phyloP scores from a whole-genome alignment of 2,888 invertebrate genomes.

The Melikaiella ostensackeni region DNA sequence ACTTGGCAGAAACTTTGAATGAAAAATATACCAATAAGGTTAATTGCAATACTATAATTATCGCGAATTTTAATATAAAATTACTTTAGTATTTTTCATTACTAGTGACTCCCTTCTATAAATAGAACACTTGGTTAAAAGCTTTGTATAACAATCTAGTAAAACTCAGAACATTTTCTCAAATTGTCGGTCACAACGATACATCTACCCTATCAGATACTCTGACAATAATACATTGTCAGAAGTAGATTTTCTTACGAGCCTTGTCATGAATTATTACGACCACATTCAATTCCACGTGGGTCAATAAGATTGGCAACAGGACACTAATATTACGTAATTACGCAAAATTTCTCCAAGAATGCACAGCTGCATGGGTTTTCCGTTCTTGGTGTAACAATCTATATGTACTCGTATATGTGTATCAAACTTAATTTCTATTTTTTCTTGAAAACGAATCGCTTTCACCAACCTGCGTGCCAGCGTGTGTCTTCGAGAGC shows the following conservation, averaged over 20 bases:
- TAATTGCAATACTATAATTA: no score
- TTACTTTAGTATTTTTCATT: no score
- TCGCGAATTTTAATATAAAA: no score
- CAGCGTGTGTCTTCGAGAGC: slow-evolving; percentile 34
- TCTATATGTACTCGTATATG: background rate
- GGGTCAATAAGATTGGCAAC: slow-evolving; percentile 34
- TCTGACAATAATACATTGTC: background rate
- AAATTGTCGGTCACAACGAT: background rate
- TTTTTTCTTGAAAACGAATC: slow-evolving; percentile 40
- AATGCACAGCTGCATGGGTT: slow-evolving; percentile 37
- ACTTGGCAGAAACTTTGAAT: no score
- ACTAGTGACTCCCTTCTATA: no score
- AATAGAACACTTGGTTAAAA: no score
- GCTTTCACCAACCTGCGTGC: slow-evolving; percentile 52
- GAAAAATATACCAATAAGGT: no score
- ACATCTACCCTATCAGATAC: background rate
- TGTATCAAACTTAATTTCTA: slow-evolving; percentile 44
- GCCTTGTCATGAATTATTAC: slow-evolving; percentile 21
- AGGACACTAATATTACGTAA: slow-evolving; percentile 34
- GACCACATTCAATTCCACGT: slow-evolving; percentile 6
- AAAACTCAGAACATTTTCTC: background rate
- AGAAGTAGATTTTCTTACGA: background rate
- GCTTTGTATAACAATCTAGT: background rate
- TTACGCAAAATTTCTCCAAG: slow-evolving; percentile 22
- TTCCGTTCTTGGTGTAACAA: background rate